Percentiles rank a stretch among this genome's conserved stretches.
phyloP scores from a whole-genome alignment of 2,113 vertebrate genomes.

The Leucosticte australis region DNA sequence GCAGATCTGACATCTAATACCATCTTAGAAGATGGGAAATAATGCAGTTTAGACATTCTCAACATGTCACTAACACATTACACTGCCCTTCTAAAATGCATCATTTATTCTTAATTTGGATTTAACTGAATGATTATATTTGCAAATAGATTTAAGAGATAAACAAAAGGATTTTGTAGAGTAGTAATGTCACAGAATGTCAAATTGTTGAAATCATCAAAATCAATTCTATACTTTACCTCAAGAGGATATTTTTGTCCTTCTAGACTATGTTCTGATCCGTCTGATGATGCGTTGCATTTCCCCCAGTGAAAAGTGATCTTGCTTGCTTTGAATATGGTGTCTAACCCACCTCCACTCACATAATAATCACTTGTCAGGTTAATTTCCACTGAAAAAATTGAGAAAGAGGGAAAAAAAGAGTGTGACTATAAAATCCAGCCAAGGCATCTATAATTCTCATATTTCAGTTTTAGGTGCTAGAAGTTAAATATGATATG shows the following conservation, averaged over 20 bases:
- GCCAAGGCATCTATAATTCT: not conserved
- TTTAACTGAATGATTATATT: not conserved
- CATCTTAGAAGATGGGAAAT: not conserved
- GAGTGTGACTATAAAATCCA: not conserved
- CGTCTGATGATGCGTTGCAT: conserved; percentile 90
- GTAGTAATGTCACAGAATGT: not conserved
- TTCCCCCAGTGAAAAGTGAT: conserved; percentile 96
- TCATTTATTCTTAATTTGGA: not conserved
- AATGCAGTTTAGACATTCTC: not conserved
- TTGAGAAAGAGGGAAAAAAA: not conserved
- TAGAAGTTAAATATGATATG: not conserved
- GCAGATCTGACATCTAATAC: not conserved
- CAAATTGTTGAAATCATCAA: not conserved
- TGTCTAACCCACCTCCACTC: conserved; percentile 86
- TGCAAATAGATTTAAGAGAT: not conserved
- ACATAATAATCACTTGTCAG: conserved; percentile 89
- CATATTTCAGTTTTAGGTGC: not conserved
- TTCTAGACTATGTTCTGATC: conserved; percentile 93
- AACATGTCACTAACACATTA: not conserved
- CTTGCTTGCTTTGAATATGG: conserved; percentile 87
- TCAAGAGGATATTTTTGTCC: conserved; percentile 92
- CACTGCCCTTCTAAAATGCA: not conserved
- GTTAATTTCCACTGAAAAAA: conserved; percentile 86
- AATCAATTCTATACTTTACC: conserved; percentile 71
- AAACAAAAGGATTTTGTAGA: not conserved